Evolutionary conservation across 1,140 invertebrate species (phyloP), one percentile per base, ranked within the genome.

Genomic region (Procambarus clarkii): DNA sequence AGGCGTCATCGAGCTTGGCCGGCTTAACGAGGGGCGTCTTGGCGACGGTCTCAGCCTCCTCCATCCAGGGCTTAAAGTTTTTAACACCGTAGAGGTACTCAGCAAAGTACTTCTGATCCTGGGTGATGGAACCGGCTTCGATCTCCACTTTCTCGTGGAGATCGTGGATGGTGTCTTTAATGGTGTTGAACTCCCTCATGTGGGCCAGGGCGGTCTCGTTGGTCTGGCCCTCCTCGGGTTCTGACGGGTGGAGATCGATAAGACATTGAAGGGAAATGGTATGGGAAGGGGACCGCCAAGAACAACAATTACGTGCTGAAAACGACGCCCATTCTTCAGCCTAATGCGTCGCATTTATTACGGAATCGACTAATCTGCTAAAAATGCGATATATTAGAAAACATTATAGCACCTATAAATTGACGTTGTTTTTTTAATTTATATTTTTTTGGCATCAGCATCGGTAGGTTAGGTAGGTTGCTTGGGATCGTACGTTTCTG

Each of bases 31-130:
- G 89, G 9, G 86, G n/a, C 0, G 91, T 91, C 74, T 92, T 93
- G 86, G 91, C 84, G 5, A 91, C 85, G 44, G 83, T 54, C 86
- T 93, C 92, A 21, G 93, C 92, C 21, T 78, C 74, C 11, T 93
- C 93, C 92, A 93, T 93, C 93, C 93, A 93, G 5, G 93, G 93
- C 91, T 93, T 93, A 87, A 93, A 93, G 88, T 88, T 92, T 84
- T 93, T 93, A 60, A 93, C 88, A 45, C 93, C 93, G 64, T 93
- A 80, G 64, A 92, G 91, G 92, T 93, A 93, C 24, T 93, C 93
- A 64, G 93, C 93, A 90, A 91, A 93, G 92, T 93, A 93, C 86
- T 93, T 93, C 81, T 93, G 92, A 64, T 93, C 93, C 91, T 93
- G 91, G n/a, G 93, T 93, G 91, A 93, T 93, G 54, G 91, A 91